Evolutionary conservation across 2,888 invertebrate species (phyloP), one percentile per base, ranked within the genome.

Genomic region (Heliothis peltigera): DNA sequence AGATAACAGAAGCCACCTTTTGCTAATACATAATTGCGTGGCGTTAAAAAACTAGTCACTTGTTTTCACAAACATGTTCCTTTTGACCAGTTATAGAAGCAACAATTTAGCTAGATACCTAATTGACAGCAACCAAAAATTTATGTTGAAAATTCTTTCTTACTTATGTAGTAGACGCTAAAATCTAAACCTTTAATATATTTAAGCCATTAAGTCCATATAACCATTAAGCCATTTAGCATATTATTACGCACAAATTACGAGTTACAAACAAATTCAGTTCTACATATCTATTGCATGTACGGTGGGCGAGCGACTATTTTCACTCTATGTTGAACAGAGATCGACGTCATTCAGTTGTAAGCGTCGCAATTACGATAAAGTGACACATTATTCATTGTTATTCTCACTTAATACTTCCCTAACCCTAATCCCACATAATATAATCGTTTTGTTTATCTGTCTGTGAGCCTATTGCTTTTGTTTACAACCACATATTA

Each of bases 401-500:
- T 18, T 51, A 12, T 21, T 55, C 56, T 59, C 42, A 7, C 39
- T 68, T 74, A 60, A 51, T 57, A n/a, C 46, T 58, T 46, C 49
- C n/a, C 49, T 60, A 76, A 72, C 70, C 64, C 64, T 19, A 47
- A 18, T 55, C 48, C 19, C 35, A 56, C 55, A 46, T 52, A 55
- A 63, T 25, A 64, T 44, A 64, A 72, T 60, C 48, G 52, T 44
- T 60, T 56, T 70, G 56, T 70, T 59, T 59, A 53, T 65, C 25
- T 55, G 35, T 56, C 52, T 43, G 55, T 56, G 28, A 54, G 48
- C 51, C 54, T 68, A 55, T 49, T 64, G 49, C 49, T 61, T 71
- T 65, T 76, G 68, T 76, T 69, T 72, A 66, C 59, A 59, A 47
- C 43, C 65, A 59, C 66, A 63, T 68, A 71, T 64, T 72, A 69